phyloP scores from a whole-genome alignment of 2,888 invertebrate genomes.

The Lamproptera curius region DNA sequence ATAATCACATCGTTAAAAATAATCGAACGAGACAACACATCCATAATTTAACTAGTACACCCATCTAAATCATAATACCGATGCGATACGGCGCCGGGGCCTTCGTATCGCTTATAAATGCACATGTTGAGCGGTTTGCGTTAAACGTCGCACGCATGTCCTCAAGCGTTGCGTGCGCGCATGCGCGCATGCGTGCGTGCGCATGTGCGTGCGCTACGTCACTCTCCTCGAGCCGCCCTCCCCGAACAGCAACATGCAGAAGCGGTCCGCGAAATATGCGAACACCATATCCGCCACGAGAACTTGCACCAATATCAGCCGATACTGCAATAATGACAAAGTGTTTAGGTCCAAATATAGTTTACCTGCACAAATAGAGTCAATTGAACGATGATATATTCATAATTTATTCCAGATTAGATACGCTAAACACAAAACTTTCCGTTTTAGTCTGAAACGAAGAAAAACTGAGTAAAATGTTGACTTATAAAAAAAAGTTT shows the following conservation, averaged over 20 bases:
- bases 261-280: constrained; percentile 91
- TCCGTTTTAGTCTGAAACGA: too few relatives aligned
- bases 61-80: constrained; percentile 36
- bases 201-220: constrained; percentile 4
- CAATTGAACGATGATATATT: too few relatives aligned
- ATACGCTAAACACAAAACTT: neutral
- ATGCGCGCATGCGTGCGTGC: neutral
- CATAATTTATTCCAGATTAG: too few relatives aligned
- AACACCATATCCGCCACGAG: constrained; percentile 91
- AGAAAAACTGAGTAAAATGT: too few relatives aligned
- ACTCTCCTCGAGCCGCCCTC: constrained; percentile 80
- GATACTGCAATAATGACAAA: constrained; percentile 88
- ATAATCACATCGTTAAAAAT: constrained; percentile 11
- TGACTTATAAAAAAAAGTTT: too few relatives aligned
- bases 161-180: neutral
- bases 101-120: constrained; percentile 33
- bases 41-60: constrained; percentile 36
- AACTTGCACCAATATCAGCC: constrained; percentile 88
- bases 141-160: constrained; percentile 13
- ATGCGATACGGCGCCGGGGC: constrained; percentile 27
- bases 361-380: too few relatives aligned
- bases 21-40: constrained; percentile 29
- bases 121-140: constrained; percentile 33
- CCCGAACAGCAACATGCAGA: constrained; percentile 91
- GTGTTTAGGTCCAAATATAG: too few relatives aligned